phyloP scores from a whole-genome alignment of 2,888 invertebrate genomes.

The Ferrisia virgata region DNA sequence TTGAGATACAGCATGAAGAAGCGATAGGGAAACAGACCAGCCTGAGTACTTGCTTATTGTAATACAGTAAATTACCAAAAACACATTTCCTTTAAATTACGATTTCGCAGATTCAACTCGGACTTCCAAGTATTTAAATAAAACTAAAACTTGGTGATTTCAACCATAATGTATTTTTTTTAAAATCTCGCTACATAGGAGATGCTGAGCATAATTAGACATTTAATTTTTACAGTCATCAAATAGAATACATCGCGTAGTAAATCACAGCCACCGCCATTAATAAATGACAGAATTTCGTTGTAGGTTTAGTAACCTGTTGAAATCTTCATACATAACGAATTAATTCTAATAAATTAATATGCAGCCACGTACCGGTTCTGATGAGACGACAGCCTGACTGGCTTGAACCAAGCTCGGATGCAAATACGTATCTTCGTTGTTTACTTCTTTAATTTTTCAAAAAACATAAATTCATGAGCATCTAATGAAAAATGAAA shows the following conservation, averaged over 20 bases:
- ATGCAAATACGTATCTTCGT: conserved; percentile 71
- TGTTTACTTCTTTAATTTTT: conserved; percentile 41
- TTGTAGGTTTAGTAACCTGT: neutral
- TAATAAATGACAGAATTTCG: neutral
- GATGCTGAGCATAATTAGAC: neutral
- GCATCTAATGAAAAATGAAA: neutral
- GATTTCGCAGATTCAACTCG: neutral
- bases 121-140: neutral
- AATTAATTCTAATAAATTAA: conserved; percentile 22
- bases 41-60: neutral
- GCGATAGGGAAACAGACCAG: neutral
- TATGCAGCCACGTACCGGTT: conserved; percentile 61
- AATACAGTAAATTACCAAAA: neutral
- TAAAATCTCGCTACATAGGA: conserved; percentile 14
- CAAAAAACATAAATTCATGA: neutral
- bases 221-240: neutral
- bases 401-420: conserved; percentile 69
- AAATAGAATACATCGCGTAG: neutral
- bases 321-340: neutral
- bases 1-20: neutral
- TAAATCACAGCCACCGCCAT: neutral
- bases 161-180: conserved; percentile 13
- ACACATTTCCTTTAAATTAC: neutral
- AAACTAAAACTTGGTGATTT: conserved; percentile 3
- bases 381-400: conserved; percentile 58